phyloP scores from a whole-genome alignment of 1,140 invertebrate species.

The Papilio polyxenes region DNA sequence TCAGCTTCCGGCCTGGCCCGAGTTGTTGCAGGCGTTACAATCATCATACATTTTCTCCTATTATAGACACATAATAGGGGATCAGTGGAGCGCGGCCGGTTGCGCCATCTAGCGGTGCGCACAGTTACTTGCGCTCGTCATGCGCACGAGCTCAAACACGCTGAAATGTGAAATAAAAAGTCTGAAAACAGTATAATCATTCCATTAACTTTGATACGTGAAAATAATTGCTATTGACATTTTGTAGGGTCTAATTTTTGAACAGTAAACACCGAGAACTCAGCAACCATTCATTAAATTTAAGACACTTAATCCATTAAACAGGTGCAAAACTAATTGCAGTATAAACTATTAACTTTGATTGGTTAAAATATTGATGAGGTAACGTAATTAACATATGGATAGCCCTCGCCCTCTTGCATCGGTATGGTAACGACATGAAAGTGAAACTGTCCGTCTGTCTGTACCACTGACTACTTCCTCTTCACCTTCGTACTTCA shows the following conservation, averaged over 20 bases:
- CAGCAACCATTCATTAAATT: background rate
- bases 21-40: conserved; percentile 25
- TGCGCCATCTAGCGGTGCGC: conserved; percentile 1
- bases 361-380: background rate
- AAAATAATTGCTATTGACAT: background rate
- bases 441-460: conserved; percentile 24
- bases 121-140: conserved; percentile 3
- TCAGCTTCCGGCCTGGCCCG: background rate
- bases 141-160: background rate
- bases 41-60: conserved; percentile 31
- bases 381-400: background rate
- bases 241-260: background rate
- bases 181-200: background rate
- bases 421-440: background rate
- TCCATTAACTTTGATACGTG: background rate
- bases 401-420: background rate
- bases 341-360: background rate
- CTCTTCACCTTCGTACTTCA: background rate
- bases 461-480: background rate
- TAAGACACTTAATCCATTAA: no score
- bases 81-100: conserved; percentile 4
- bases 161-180: background rate
- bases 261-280: background rate
- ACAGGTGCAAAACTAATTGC: background rate
- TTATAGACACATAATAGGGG: conserved; percentile 22